Conservation (phyloP, 2,797 vertebrate genomes). For the Bradypus variegatus region DNA sequence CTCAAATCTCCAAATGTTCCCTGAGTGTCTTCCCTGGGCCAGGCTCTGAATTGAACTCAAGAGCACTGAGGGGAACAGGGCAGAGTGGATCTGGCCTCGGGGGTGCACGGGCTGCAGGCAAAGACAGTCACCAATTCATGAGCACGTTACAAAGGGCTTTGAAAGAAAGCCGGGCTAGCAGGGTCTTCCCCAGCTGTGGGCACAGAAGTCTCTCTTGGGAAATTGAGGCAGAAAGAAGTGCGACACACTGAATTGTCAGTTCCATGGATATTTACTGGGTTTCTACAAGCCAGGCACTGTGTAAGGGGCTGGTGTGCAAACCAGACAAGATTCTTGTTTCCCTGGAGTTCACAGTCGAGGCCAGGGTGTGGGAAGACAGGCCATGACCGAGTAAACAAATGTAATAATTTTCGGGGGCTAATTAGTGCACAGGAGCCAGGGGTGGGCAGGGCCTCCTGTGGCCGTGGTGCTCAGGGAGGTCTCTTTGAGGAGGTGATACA, state of each 20-base stretch:
- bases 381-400: not conserved
- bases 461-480: not conserved
- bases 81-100: fast-evolving
- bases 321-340: fast-evolving
- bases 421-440: not conserved
- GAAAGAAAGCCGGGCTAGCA: not conserved
- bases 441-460: not conserved
- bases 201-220: not conserved
- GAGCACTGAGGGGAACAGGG: fast-evolving
- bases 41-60: not conserved
- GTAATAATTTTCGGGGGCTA: too few relatives aligned
- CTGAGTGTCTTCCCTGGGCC: not conserved
- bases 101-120: not conserved
- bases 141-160: not conserved
- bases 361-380: not conserved
- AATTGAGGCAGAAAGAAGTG: not conserved
- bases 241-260: fast-evolving
- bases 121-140: not conserved
- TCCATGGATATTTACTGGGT: not conserved
- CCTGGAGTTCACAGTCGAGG: fast-evolving
- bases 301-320: not conserved
- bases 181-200: not conserved
- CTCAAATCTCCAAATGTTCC: too few relatives aligned
- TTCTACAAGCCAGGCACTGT: not conserved
- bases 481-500: not conserved